phyloP scores from a whole-genome alignment of 1,140 invertebrate species.

The Platyura marginata region DNA sequence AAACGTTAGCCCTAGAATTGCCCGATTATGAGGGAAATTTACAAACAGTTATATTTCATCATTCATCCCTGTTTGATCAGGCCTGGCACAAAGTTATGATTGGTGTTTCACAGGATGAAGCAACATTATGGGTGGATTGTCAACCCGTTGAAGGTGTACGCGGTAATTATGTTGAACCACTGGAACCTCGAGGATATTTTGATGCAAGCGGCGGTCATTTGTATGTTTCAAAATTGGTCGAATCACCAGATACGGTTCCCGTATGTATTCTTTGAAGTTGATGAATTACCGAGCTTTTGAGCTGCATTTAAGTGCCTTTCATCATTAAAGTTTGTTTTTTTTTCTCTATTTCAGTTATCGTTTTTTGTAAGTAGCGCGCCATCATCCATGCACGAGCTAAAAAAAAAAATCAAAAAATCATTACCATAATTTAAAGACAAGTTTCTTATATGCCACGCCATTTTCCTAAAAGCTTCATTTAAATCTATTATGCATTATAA shows the following conservation, averaged over 20 bases:
- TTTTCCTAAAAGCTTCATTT: too few relatives aligned
- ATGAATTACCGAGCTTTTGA: too few relatives aligned
- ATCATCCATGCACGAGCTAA: background rate
- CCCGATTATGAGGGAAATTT: conserved; percentile 33
- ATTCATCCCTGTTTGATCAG: conserved; percentile 44
- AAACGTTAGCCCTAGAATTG: conserved; percentile 41
- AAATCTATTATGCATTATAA: too few relatives aligned
- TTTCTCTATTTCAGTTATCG: background rate
- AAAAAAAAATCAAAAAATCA: too few relatives aligned
- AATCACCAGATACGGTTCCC: conserved; percentile 35
- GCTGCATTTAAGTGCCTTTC: too few relatives aligned
- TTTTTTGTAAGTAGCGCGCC: background rate
- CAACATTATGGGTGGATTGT: conserved; percentile 55
- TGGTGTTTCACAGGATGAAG: conserved; percentile 40
- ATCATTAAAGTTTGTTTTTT: too few relatives aligned
- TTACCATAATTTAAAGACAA: too few relatives aligned
- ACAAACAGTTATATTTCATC: conserved; percentile 38
- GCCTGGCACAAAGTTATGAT: conserved; percentile 66
- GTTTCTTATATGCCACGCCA: too few relatives aligned
- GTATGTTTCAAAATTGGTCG: conserved; percentile 38
- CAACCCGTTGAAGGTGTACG: conserved; percentile 12
- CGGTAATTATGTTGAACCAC: conserved; percentile 14
- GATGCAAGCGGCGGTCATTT: conserved; percentile 43
- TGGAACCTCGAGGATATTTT: conserved; percentile 36
- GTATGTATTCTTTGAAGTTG: conserved; percentile 35